Evolutionary conservation across 2,113 vertebrate species (phyloP).

Genomic region (Orthochromis malagaraziensis): DNA sequence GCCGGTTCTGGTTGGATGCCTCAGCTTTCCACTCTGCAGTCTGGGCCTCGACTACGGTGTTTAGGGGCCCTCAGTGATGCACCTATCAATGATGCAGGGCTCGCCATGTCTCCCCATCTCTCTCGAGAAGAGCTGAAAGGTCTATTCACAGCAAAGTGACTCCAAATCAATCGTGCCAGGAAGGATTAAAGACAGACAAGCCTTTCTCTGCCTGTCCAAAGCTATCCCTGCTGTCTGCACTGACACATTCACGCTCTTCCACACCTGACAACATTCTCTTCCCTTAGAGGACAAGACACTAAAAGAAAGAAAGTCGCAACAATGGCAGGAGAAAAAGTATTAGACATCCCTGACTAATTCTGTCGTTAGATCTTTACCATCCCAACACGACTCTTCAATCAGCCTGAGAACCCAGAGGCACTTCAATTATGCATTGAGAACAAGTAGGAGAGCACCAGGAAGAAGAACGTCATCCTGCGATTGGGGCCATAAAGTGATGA

Average conservation of each 20-base stretch:
- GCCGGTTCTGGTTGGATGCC: not conserved
- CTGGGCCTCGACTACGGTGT: not conserved
- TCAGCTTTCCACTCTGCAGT: not conserved
- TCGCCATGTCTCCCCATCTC: not conserved
- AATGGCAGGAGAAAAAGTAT: not conserved
- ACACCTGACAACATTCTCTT: slow-evolving; percentile 33
- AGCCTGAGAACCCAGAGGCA: slow-evolving; percentile 24
- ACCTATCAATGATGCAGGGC: not conserved
- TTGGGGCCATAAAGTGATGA: not conserved
- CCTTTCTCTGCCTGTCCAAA: slow-evolving; percentile 30
- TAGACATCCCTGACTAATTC: slow-evolving; percentile 41
- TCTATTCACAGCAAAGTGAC: slow-evolving; percentile 40
- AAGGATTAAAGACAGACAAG: slow-evolving; percentile 47
- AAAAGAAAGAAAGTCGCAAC: not conserved
- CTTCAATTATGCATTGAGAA: slow-evolving; percentile 62
- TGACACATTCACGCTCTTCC: slow-evolving; percentile 22
- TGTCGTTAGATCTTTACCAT: slow-evolving; percentile 27
- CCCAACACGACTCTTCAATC: slow-evolving; percentile 56
- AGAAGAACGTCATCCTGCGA: not conserved
- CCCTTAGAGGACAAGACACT: not conserved
- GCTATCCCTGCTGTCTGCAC: not conserved
- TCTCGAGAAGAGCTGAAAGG: slow-evolving; percentile 17
- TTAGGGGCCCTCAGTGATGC: slow-evolving; percentile 6
- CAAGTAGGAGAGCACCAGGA: slow-evolving; percentile 20
- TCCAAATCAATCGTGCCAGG: slow-evolving; percentile 51